Percentiles rank a stretch among this genome's conserved stretches.
Evolutionary conservation across 2,888 invertebrate genomes (phyloP).

Genomic region (Drosophila mettleri): DNA sequence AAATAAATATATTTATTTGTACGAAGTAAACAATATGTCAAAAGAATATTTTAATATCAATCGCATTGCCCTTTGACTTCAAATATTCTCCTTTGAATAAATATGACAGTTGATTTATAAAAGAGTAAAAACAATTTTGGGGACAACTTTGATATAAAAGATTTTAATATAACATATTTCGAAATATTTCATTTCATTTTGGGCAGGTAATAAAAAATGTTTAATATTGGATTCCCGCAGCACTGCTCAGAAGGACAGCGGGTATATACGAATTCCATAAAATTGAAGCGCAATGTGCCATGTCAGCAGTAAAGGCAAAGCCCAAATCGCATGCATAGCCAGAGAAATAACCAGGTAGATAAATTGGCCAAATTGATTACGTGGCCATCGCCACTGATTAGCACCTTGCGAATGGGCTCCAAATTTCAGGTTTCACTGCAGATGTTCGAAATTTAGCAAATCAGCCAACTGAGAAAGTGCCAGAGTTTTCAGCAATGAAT

Average conservation of each 20-base stretch:
- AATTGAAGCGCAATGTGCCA: slow-evolving; percentile 20
- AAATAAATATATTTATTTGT: background rate
- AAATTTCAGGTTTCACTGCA: slow-evolving; percentile 44
- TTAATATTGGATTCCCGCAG: background rate
- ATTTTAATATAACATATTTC: background rate
- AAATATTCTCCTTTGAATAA: background rate
- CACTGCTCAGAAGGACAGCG: background rate
- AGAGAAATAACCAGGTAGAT: slow-evolving; percentile 45
- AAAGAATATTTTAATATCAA: background rate
- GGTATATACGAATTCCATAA: background rate
- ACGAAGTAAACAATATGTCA: background rate
- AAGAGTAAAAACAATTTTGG: background rate
- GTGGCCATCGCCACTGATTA: slow-evolving; percentile 63
- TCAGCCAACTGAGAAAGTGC: slow-evolving; percentile 57
- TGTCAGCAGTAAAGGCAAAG: slow-evolving; percentile 38
- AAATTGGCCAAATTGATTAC: slow-evolving; percentile 60
- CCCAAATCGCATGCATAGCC: slow-evolving; percentile 53
- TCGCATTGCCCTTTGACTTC: background rate
- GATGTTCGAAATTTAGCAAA: slow-evolving; percentile 48
- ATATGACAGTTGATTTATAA: background rate
- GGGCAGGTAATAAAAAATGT: background rate
- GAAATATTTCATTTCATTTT: background rate
- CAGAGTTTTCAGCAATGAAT: slow-evolving; percentile 35
- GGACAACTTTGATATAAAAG: background rate
- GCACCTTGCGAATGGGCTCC: slow-evolving; percentile 58